These are phyloP conservation scores for Geodia barretti DNA, from an alignment of 37 sponge, comb jelly and placozoan genomes.

Conservation along the genomic window DNA sequence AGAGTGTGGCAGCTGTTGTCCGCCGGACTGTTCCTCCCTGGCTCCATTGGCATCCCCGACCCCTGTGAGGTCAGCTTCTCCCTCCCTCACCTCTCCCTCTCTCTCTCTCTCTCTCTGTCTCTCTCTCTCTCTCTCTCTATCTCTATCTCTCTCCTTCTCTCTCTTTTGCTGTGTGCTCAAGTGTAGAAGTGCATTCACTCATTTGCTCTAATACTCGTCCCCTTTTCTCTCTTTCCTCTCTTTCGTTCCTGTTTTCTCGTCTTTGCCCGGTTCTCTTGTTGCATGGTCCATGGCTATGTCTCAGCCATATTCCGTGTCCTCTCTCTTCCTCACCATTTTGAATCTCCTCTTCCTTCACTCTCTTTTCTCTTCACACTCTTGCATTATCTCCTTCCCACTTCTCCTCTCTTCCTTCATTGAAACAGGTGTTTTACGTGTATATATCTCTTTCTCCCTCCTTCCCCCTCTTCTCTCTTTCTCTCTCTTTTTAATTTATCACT, in stretches of 20 bases:
- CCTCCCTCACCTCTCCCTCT: too few species aligned
- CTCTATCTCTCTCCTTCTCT: not conserved
- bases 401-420: not conserved
- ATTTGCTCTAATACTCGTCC: too few species aligned
- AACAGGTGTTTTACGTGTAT: not conserved
- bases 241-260: too few species aligned
- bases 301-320: too few species aligned
- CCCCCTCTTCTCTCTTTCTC: not conserved
- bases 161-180: too few species aligned
- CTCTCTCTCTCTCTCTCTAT: slow-evolving; percentile 9
- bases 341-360: not conserved
- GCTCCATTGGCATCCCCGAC: slow-evolving; percentile 86
- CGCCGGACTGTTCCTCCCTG: slow-evolving; percentile 90
- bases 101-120: not conserved
- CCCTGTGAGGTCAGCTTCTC: slow-evolving; percentile 90
- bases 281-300: too few species aligned
- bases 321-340: too few species aligned
- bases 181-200: too few species aligned
- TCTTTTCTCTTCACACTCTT: not conserved
- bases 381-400: not conserved
- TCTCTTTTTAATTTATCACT: not conserved
- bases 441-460: not conserved
- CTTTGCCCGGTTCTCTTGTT: too few species aligned
- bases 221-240: too few species aligned
- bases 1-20: slow-evolving; percentile 80